Percentiles rank a stretch among this genome's conserved stretches.
Evolutionary conservation across 2,113 vertebrate genomes (phyloP).

Genomic region (Chloebia gouldiae): DNA sequence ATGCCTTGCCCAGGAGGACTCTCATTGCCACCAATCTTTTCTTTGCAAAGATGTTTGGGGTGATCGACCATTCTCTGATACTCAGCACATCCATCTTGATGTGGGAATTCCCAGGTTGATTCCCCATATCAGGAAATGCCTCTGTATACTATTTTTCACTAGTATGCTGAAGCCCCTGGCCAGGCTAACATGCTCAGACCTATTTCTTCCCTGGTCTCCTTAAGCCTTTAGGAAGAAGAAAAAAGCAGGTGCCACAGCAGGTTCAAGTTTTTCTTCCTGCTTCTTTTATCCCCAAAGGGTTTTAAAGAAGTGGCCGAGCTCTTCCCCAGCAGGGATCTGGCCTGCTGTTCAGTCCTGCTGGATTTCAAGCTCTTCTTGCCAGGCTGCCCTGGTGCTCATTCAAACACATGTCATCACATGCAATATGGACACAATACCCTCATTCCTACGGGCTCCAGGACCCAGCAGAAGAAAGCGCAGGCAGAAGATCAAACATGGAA

Average conservation of each 20-base stretch:
- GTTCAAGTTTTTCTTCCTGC: background rate
- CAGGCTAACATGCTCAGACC: background rate
- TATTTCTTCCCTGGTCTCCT: background rate
- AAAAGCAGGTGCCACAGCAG: conserved; percentile 1
- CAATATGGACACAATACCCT: conserved; percentile 61
- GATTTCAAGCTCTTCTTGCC: background rate
- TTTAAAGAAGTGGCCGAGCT: background rate
- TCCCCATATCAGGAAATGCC: rapidly evolving
- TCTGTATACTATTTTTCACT: background rate
- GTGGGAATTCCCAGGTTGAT: background rate
- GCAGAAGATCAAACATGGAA: conserved; percentile 76
- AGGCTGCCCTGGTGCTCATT: conserved; percentile 29
- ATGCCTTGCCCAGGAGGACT: background rate
- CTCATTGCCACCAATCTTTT: background rate
- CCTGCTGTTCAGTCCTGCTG: background rate
- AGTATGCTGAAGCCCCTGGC: background rate
- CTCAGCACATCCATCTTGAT: background rate
- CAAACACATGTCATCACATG: conserved; percentile 64
- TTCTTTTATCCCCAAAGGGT: background rate
- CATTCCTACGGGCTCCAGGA: conserved; percentile 62
- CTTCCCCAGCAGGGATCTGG: background rate
- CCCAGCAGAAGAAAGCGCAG: conserved; percentile 68
- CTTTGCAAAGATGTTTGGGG: background rate
- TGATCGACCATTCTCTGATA: background rate
- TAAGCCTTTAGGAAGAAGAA: background rate